Evolutionary conservation across 1,140 invertebrate genomes (phyloP), one percentile per base, ranked within the genome.

Genomic region (Drosophila subobscura): DNA sequence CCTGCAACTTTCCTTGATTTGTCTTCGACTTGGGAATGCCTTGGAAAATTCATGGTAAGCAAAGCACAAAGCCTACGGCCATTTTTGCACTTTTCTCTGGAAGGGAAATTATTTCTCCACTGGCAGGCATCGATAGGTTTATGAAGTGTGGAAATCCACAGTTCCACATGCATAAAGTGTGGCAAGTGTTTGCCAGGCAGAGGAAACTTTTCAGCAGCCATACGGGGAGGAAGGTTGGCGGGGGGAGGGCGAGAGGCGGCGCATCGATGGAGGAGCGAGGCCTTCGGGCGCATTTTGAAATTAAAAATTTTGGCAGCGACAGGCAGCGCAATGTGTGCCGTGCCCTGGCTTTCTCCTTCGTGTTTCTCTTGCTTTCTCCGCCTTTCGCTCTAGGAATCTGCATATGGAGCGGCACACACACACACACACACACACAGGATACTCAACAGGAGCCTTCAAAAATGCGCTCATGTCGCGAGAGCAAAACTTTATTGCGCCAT

Each of bases 401-500:
- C 53, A 50, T 56, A 25, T 61, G 60, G 22, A 46, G 73, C 12
- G 53, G 10, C 29, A 10, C 33, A 37, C 29, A 33, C 8, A 33
- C 29, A 33, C 6, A 27, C 29, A 8, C 29, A 29, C 54, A 55
- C 37, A 55, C 33, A 44, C 49, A 47, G 51, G 40, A 45, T 23
- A 79, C 73, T 81, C 73, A 77, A 81, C 78, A 68, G 78, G 67
- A 80, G 78, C 61, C 73, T 81, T 77, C 78, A 81, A 80, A 80
- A 73, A 81, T 81, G 78, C 73, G 73, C 73, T 65, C 79, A 64
- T 81, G 73, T 81, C 78, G 78, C 78, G 61, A 49, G 58, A 67
- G 37, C 29, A 59, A 80, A 81, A 81, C 78, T 80, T 81, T 80
- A 81, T 80, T 81, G 78, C 78, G 71, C 78, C 78, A 80, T 80